A percentile compares a stretch with the other conserved stretches of the same genome.
phyloP scores from a whole-genome alignment of 2,888 invertebrate species.

The Eristalis arbustorum region DNA sequence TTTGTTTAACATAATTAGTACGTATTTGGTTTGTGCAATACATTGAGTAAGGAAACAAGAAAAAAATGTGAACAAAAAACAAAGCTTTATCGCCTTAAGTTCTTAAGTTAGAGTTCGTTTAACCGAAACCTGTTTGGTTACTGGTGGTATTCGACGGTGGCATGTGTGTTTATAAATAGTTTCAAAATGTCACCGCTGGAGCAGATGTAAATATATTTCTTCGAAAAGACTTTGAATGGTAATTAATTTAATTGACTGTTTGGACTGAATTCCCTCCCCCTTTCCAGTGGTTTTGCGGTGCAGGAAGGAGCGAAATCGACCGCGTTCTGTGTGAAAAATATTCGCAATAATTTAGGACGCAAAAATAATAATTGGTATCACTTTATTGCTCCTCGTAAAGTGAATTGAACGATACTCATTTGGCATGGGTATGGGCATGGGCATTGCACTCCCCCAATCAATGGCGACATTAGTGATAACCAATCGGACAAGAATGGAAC shows the following conservation, averaged over 20 bases:
- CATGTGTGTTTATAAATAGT: neutral
- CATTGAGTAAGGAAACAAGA: neutral
- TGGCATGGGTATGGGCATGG: neutral
- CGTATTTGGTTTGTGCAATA: conserved; percentile 41
- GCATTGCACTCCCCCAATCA: neutral
- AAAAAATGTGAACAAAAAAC: neutral
- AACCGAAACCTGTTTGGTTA: neutral
- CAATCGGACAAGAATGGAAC: neutral
- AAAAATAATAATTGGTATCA: neutral
- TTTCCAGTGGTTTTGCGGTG: neutral
- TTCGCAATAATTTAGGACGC: neutral
- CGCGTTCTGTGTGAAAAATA: neutral
- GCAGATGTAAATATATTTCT: too few species aligned
- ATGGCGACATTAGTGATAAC: neutral
- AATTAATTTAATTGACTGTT: too few species aligned
- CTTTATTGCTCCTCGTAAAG: neutral
- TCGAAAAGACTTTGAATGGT: too few species aligned
- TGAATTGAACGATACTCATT: neutral
- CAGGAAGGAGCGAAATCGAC: neutral
- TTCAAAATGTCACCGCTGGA: too few species aligned
- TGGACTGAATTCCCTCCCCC: too few species aligned
- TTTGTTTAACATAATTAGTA: neutral
- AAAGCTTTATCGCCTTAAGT: neutral
- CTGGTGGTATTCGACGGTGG: neutral
- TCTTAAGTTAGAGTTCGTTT: neutral